phyloP scores from a whole-genome alignment of 2,113 vertebrate genomes.

The Gorsachius goisagi region DNA sequence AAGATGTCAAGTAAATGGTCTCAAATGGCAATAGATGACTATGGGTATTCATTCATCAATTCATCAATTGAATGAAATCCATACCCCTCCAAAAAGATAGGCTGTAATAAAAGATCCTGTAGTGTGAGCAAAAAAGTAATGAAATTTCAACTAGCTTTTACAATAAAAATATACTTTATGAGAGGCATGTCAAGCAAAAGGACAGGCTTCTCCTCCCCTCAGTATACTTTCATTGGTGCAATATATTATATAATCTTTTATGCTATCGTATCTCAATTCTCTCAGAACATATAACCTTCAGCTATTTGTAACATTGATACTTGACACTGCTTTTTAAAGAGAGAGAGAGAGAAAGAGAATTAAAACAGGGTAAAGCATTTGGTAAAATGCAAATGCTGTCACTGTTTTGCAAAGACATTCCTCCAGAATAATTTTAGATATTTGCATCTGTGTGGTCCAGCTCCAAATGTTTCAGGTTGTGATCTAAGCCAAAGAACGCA shows the following conservation, averaged over 20 bases:
- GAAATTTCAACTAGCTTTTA: constrained; percentile 53
- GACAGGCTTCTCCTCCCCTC: constrained; percentile 31
- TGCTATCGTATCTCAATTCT: constrained; percentile 26
- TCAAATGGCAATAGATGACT: neutral
- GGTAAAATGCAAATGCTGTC: constrained; percentile 41
- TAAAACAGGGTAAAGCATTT: constrained; percentile 43
- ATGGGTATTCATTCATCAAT: neutral
- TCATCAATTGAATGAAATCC: neutral
- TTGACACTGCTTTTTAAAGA: constrained; percentile 16
- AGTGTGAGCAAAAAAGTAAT: neutral
- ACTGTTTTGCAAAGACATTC: constrained; percentile 7
- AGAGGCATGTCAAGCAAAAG: constrained; percentile 16
- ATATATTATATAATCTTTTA: constrained; percentile 51
- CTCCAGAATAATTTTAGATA: constrained; percentile 21
- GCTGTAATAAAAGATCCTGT: neutral
- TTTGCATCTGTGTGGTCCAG: constrained; percentile 29
- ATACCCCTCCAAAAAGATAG: neutral
- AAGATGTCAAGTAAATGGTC: neutral
- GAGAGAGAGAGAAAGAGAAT: neutral
- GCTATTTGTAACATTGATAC: constrained; percentile 42
- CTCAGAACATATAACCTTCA: constrained; percentile 58
- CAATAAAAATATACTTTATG: constrained; percentile 48
- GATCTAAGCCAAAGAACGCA: neutral
- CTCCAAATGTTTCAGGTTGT: constrained; percentile 5
- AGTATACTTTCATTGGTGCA: constrained; percentile 50